Evolutionary conservation across 1,140 invertebrate species (phyloP), one percentile per base, ranked within the genome.

Genomic region (Adelges cooleyi): DNA sequence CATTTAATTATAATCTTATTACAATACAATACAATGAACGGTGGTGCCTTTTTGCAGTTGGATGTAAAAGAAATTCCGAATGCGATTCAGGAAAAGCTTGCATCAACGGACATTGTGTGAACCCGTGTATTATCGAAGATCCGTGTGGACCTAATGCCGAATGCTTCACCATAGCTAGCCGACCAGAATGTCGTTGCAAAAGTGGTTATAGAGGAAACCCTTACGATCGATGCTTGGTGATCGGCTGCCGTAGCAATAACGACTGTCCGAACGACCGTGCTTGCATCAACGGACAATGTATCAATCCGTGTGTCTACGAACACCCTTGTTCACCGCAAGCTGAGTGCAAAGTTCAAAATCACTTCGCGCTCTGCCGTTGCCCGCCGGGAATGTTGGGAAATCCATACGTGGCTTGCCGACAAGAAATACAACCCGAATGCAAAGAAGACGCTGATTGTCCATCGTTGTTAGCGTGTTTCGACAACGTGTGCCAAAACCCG

Each of bases 241-340:
- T 93, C 44, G 92, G 90, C n/a, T 95, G 92, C 76, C 81, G 84
- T 69, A 86, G 86, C 62, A 90, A 92, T 73, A 86, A 86, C 66
- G 91, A 95, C 67, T 95, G 92, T 76, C 88, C 90, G 1, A 77
- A 79, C 33, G 86, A 92, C 70, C 83, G 86, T 72, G 83, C 87
- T 68, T 95, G 92, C 72, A 82, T 87, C 46, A 90, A 91, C 69
- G 84, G 83, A 53, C 87, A 90, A 70, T 95, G 92, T 75, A 82
- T 89, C 15, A 84, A 90, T 73, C 90, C 90, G 2, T 95, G 92
- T 71, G 72, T 89, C 1, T 84, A 84, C 67, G 82, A 84, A 49
- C 86, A 87, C 71, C 82, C 83, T 9, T 95, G 92, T 72, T 84
- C 89, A 0, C 78, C 81, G 0, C 75, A 82, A 51, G 87, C 90